Conservation (phyloP, 2,113 vertebrate genomes). For the Crotalus helleri region DNA sequence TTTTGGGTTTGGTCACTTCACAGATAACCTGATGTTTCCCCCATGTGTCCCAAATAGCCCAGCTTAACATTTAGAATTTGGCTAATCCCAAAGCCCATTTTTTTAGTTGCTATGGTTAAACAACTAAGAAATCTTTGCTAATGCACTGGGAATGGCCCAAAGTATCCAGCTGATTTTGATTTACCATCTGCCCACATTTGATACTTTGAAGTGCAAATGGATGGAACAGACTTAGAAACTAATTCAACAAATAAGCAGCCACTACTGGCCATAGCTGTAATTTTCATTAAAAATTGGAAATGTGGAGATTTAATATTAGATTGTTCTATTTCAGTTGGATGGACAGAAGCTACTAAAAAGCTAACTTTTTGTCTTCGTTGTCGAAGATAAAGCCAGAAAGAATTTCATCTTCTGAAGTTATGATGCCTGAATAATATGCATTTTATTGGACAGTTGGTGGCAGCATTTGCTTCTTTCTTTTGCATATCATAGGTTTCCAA, state of each 20-base stretch:
- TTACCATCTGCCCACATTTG: neutral
- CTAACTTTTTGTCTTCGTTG: neutral
- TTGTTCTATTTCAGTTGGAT: neutral
- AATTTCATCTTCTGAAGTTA: neutral
- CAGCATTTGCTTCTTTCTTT: constrained; percentile 51
- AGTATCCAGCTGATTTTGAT: neutral
- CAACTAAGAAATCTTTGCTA: neutral
- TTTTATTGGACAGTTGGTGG: constrained; percentile 25
- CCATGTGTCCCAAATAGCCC: neutral
- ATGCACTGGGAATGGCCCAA: neutral
- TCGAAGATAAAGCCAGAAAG: neutral
- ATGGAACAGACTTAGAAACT: neutral
- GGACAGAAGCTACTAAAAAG: neutral
- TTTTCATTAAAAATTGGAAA: neutral
- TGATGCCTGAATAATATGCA: neutral
- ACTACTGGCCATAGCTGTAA: neutral
- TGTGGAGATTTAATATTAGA: neutral
- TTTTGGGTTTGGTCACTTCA: neutral
- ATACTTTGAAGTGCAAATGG: neutral
- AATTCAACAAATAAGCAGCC: neutral
- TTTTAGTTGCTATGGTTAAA: neutral
- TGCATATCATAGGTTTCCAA: constrained; percentile 35
- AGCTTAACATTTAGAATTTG: neutral
- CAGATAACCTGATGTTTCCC: neutral
- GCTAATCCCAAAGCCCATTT: neutral